phyloP scores from a whole-genome alignment of 2,888 invertebrate species.

The Cylindroiulus punctatus region DNA sequence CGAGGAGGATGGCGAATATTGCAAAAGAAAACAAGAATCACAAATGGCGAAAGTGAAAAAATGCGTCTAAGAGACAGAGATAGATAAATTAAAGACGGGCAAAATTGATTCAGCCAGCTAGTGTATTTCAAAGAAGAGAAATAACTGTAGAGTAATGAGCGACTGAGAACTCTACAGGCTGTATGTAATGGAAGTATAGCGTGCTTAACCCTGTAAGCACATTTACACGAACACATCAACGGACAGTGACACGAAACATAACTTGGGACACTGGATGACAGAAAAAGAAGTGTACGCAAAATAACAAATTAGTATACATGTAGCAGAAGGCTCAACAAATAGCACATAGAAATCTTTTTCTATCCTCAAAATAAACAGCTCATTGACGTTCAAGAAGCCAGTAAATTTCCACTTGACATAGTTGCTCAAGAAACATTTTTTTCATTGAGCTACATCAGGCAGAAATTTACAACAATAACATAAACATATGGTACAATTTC shows the following conservation, averaged over 20 bases:
- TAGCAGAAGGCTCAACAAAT: conserved; percentile 35
- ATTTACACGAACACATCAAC: neutral
- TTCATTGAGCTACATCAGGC: neutral
- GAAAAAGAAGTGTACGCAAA: conserved; percentile 8
- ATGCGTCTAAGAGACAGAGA: neutral
- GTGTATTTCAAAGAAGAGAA: neutral
- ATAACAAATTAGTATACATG: conserved; percentile 33
- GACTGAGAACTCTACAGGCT: neutral
- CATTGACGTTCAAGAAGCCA: conserved; percentile 45
- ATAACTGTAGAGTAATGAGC: neutral
- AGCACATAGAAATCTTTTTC: neutral
- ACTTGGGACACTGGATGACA: conserved; percentile 35
- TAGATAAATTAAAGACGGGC: neutral
- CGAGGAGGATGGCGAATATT: neutral
- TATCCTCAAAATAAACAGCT: conserved; percentile 1
- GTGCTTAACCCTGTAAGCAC: conserved; percentile 34
- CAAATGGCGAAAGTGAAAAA: neutral
- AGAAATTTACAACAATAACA: neutral
- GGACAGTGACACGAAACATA: conserved; percentile 36
- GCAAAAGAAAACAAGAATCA: conserved; percentile 12
- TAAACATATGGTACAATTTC: neutral
- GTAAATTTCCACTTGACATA: neutral
- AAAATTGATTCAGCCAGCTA: conserved; percentile 18
- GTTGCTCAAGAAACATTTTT: neutral
- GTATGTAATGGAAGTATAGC: conserved; percentile 27